Base-by-base conservation (phyloP, 2,113 vertebrate species). In the Gasterosteus nipponicus region DNA sequence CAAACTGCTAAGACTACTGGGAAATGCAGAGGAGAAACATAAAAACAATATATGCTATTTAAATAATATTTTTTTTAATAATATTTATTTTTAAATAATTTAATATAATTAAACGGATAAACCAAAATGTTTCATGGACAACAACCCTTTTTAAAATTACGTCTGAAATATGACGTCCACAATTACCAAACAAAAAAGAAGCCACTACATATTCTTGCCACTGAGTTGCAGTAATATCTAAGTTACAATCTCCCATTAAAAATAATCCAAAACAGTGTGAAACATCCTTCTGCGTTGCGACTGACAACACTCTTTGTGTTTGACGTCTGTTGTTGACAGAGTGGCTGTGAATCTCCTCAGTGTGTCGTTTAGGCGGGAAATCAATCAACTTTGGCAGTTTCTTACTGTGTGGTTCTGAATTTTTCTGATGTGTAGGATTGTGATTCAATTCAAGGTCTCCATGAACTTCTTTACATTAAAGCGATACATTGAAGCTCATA, bases 291-390 rank as follows among this genome's bases (percentile, higher is more conserved):
- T 78, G 78, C 54, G 26, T 7, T 38, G 35, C 35, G 61, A 59
- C 46, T 69, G 80, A 87, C 81, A 64, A 46, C 12, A 0, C 59
- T 64, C 68, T 77, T 73, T 84, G 80, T 77, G 73, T 78, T 33
- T 58, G 80, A 69, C 49, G 76, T 33, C 39, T 57, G 80, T 53
- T 81, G 60, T 66, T 83, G 72, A 77, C 63, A 63, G 79, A 84
- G 58, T 19, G 16, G 68, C 66, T 38, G 68, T 54, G 70, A 16
- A 73, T 51, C 33, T 35, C 72, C 33, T 3, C 42, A 18, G 84
- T 86, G 81, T 47, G 33, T 62, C 66, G 29, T 82, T 82, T 71
- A 33, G 66, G 56, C 5, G 12, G 60, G 76, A 89, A 86, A 82
- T 84, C 67, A 75, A 74, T 84, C 69, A 71, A 63, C 42, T 68